Conservation (phyloP, 2,113 vertebrate genomes). For the Peromyscus polionotus region DNA sequence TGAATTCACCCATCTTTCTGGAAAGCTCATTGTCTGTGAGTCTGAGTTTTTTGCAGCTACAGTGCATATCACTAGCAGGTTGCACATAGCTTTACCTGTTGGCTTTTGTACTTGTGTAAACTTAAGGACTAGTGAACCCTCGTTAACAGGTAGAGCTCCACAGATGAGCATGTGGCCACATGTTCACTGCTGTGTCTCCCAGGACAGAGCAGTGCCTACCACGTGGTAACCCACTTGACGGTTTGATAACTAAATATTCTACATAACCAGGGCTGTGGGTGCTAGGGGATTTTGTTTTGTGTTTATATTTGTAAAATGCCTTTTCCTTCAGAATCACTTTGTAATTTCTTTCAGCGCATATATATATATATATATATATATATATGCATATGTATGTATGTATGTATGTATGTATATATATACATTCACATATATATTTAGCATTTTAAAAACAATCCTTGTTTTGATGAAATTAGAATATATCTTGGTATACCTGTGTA, state of each 20-base stretch:
- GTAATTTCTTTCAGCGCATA: background rate
- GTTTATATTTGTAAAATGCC: conserved; percentile 29
- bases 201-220: background rate
- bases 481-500: background rate
- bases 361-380: no score
- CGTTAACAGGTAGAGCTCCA: background rate
- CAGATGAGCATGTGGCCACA: background rate
- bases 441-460: background rate
- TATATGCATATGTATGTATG: background rate
- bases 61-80: background rate
- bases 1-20: background rate
- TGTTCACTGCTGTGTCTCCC: background rate
- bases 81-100: background rate
- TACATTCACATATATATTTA: no score
- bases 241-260: background rate
- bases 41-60: background rate
- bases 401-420: no score
- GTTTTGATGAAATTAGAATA: background rate
- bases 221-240: background rate
- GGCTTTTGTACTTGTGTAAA: background rate
- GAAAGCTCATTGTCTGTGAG: background rate
- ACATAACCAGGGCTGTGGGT: background rate
- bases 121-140: background rate
- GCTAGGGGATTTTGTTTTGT: background rate
- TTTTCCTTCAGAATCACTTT: background rate